Conservation (phyloP, 2,113 vertebrate genomes). For the Cyprinodon variegatus region DNA sequence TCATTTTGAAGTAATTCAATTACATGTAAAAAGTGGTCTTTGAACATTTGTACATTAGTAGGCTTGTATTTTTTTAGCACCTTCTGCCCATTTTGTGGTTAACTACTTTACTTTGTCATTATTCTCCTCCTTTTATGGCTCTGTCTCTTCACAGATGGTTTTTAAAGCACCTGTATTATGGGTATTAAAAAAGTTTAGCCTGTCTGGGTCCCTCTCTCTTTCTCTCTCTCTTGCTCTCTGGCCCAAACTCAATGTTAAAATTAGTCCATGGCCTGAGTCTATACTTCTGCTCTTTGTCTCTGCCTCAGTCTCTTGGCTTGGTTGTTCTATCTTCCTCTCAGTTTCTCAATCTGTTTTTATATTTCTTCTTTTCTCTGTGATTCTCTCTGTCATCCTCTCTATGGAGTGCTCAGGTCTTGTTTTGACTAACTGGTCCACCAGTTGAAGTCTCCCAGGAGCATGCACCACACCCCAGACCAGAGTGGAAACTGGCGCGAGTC, state of each 20-base stretch:
- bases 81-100: conserved; percentile 28
- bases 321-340: conserved; percentile 25
- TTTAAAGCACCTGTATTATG: conserved; percentile 73
- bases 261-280: conserved; percentile 34
- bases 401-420: conserved; percentile 71
- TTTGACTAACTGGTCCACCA: conserved; percentile 79
- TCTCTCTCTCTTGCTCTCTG: neutral
- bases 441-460: conserved; percentile 78
- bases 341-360: conserved; percentile 8
- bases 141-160: conserved; percentile 56
- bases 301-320: conserved; percentile 13
- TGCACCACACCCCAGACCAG: conserved; percentile 80
- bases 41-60: neutral
- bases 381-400: conserved; percentile 19
- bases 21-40: neutral
- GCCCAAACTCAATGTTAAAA: conserved; percentile 59
- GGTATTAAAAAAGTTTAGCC: conserved; percentile 62
- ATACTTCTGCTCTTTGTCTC: conserved; percentile 14
- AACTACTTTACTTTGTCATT: conserved; percentile 32
- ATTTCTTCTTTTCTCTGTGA: neutral
- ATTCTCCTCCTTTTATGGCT: conserved; percentile 46
- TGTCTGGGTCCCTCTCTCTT: conserved; percentile 61
- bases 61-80: conserved; percentile 10
- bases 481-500: conserved; percentile 80
- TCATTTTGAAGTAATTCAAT: neutral